Evolutionary conservation across 2,113 vertebrate genomes (phyloP).

Genomic region (Zosterops japonicus): DNA sequence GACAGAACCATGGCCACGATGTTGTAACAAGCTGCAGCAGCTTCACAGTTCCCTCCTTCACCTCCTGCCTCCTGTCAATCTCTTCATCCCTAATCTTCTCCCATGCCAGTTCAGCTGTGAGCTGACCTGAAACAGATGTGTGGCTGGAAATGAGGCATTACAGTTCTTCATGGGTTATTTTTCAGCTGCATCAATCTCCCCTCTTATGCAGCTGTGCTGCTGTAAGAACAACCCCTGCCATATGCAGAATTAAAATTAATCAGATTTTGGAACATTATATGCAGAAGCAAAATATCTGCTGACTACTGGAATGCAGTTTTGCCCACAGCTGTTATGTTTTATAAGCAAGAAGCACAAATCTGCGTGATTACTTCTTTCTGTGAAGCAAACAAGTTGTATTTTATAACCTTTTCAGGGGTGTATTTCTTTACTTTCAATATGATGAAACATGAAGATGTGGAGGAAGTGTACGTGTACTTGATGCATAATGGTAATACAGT

Average conservation of each 20-base stretch:
- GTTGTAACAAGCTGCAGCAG: neutral
- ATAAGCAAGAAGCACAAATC: neutral
- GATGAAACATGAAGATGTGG: conserved; percentile 86
- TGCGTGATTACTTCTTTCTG: neutral
- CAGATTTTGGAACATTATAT: neutral
- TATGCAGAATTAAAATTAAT: neutral
- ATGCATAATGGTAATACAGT: conserved; percentile 86
- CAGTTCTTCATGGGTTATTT: neutral
- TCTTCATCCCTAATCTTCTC: neutral
- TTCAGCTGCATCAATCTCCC: neutral
- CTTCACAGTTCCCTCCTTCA: neutral
- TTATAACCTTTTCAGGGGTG: conserved; percentile 70
- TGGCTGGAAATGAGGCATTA: neutral
- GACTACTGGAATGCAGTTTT: neutral
- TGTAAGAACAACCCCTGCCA: neutral
- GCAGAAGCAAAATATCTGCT: neutral
- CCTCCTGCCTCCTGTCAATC: neutral
- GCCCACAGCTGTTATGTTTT: neutral
- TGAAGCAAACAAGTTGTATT: neutral
- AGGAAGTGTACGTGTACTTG: conserved; percentile 83
- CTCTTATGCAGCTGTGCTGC: neutral
- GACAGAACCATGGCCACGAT: neutral
- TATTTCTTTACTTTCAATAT: conserved; percentile 86
- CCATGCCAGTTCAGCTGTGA: neutral
- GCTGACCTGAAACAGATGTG: neutral